These are phyloP conservation scores for Anodontia alba DNA, from an alignment of 2,888 invertebrate species.

Conservation along the genomic window DNA sequence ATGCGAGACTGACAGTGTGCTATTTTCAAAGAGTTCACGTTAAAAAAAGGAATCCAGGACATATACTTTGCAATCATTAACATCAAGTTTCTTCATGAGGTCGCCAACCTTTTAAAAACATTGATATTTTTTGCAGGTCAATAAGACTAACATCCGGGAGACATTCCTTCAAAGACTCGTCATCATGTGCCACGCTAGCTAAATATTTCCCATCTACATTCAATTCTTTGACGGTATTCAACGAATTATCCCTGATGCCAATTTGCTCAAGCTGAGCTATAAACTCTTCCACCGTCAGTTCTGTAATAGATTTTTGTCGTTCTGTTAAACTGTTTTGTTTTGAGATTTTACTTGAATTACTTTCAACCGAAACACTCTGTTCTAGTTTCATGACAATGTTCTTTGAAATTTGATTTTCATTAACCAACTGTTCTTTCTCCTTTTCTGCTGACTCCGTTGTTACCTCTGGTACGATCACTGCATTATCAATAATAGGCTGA, in stretches of 20 bases:
- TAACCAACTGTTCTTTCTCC: background rate
- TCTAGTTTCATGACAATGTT: background rate
- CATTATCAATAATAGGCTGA: background rate
- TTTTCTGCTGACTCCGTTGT: background rate
- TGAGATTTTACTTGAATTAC: constrained; percentile 22
- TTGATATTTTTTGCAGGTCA: constrained; percentile 70
- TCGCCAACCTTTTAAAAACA: constrained; percentile 70
- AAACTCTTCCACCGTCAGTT: constrained; percentile 58
- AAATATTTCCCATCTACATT: constrained; percentile 65
- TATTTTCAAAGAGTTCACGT: no score
- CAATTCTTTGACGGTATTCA: constrained; percentile 51
- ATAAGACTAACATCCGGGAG: constrained; percentile 64
- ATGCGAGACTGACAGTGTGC: no score
- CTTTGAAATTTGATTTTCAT: background rate
- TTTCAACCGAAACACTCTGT: constrained; percentile 14
- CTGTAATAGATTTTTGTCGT: constrained; percentile 28
- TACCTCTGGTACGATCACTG: background rate
- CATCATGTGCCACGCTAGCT: constrained; percentile 53
- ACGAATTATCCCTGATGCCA: constrained; percentile 62
- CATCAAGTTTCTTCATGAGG: constrained; percentile 41
- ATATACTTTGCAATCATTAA: no score
- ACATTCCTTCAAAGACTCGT: constrained; percentile 51
- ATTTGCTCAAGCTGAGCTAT: constrained; percentile 51
- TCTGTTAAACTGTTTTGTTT: background rate
- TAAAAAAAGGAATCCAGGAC: no score